Evolutionary conservation across 2,888 invertebrate species (phyloP), one percentile per base, ranked within the genome.

Genomic region (Orgyia antiqua): DNA sequence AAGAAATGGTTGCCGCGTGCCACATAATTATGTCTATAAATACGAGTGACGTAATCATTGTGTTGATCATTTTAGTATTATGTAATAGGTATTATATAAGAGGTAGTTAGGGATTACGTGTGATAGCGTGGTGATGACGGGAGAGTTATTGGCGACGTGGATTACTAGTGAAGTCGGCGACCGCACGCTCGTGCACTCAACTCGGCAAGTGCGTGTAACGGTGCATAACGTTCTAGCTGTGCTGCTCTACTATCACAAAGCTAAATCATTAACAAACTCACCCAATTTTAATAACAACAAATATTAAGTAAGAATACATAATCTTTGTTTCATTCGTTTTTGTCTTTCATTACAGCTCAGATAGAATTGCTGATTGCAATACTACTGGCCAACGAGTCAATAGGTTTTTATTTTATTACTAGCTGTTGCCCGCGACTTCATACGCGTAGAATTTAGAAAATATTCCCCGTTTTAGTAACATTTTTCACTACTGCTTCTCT

Each of bases 181-280:
- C 84, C 84, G 79, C 68, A 48, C 57, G 63, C 61, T 63, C 74
- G 82, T 73, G 79, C 82, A 79, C 70, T 84, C 79, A 79, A 79
- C 80, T 75, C 73, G 48, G 59, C 65, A 61, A 72, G 72, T 74
- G 66, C 76, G 73, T 70, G 67, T 80, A 82, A 83, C 78, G 77
- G 78, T 77, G 74, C 64, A 66, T 58, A 50, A 51, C 58, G 58
- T 58, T 68, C 62, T 64, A 51, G 56, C 66, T 59, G 51, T 59
- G 58, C 65, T 58, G 63, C 53, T 63, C 59, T 42, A 20, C 4
- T 15, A 15, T 15, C 15, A 15, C 6, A 15, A 15, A 15, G 6
- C 15, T 6, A 15, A 15, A 15, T 6, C 15, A 15, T 4, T 15
- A 15, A 15, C 4, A 15, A 15, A 15, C 6, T 6, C 15, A 6